Evolutionary conservation across 2,797 vertebrate species (phyloP).

Genomic region (Leontopithecus rosalia): DNA sequence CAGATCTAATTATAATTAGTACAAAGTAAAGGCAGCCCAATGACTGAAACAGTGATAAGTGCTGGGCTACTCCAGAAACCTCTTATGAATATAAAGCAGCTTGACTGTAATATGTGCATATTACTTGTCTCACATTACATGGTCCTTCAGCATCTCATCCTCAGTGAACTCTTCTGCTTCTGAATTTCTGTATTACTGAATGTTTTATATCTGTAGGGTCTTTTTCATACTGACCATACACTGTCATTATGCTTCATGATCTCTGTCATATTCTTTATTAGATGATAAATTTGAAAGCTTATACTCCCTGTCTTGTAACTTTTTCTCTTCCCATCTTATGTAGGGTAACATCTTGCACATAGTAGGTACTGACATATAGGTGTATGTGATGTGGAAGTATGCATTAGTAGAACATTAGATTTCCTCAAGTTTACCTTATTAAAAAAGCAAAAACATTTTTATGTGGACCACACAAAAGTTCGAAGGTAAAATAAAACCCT

Average conservation of each 20-base stretch:
- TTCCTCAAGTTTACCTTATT: neutral
- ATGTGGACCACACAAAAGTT: neutral
- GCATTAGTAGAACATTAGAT: neutral
- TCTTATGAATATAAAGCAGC: neutral
- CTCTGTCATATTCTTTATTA: constrained; percentile 9
- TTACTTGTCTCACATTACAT: neutral
- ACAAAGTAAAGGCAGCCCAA: neutral
- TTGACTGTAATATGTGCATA: neutral
- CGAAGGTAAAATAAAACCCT: neutral
- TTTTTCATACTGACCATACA: neutral
- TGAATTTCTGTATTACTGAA: neutral
- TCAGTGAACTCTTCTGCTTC: neutral
- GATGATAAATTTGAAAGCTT: neutral
- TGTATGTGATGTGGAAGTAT: neutral
- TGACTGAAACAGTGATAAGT: neutral
- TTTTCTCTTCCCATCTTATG: neutral
- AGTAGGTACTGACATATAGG: neutral
- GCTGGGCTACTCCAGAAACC: neutral
- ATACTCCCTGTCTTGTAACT: neutral
- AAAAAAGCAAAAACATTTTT: neutral
- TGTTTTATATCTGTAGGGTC: neutral
- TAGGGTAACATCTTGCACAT: neutral
- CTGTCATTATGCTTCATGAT: neutral
- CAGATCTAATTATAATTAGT: neutral
- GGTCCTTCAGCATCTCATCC: neutral